A percentile compares a stretch with the other conserved stretches of the same genome.
Evolutionary conservation across 2,888 invertebrate genomes (phyloP).

Genomic region (Lasioglossum pauxillum): DNA sequence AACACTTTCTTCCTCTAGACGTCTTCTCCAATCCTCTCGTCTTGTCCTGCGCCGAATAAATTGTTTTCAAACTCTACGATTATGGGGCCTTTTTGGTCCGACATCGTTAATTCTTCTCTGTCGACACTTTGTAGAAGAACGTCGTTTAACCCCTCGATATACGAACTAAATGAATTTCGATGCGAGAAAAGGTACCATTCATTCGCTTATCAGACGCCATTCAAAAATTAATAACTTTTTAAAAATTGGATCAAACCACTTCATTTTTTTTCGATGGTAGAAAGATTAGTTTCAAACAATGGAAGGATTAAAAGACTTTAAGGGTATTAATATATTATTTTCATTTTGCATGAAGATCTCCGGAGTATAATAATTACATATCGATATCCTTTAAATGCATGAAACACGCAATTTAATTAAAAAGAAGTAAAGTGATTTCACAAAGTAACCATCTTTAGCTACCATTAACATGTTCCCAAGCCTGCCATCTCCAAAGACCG

Average conservation of each 20-base stretch:
- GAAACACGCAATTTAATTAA: too few relatives aligned
- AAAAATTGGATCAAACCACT: not conserved
- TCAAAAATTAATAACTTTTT: too few relatives aligned
- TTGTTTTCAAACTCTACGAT: conserved; percentile 1
- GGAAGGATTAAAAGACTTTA: too few relatives aligned
- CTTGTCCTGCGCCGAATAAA: not conserved
- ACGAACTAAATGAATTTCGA: not conserved
- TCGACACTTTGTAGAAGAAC: not conserved
- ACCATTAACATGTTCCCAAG: not conserved
- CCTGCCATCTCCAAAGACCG: not conserved
- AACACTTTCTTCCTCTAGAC: conserved; percentile 17
- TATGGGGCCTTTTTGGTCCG: not conserved
- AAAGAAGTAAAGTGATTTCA: not conserved
- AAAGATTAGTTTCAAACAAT: too few relatives aligned
- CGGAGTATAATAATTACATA: too few relatives aligned
- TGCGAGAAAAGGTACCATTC: too few relatives aligned
- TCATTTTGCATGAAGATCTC: too few relatives aligned
- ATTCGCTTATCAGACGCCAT: too few relatives aligned
- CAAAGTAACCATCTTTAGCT: not conserved
- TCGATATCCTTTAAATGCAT: too few relatives aligned
- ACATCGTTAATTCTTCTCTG: not conserved
- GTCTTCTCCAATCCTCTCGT: not conserved
- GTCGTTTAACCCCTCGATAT: not conserved
- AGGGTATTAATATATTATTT: too few relatives aligned
- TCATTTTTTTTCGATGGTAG: not conserved